Evolutionary conservation across 2,888 invertebrate genomes (phyloP), one percentile per base, ranked within the genome.

Genomic region (Pecten maximus): DNA sequence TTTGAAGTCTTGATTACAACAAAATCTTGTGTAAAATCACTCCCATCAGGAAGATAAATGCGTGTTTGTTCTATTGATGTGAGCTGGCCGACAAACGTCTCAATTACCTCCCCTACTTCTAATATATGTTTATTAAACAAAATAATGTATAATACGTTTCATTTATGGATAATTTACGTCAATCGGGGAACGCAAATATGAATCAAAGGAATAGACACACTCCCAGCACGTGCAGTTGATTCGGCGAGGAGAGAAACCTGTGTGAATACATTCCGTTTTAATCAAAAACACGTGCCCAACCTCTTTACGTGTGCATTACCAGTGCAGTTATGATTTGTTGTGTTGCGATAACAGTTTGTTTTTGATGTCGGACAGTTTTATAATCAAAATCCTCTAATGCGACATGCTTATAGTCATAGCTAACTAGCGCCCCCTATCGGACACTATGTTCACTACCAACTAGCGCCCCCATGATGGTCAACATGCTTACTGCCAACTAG

Each of bases 181-280:
- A 74, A 10, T 35, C 28, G 6, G 23, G n/a, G 54, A 74, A 74
- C 1, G 28, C 12, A 74, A 28, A 2, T 74, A 35, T 35, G 74
- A 74, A 74, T 35, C 74, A 35, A 74, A 54, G 54, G 54, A 23
- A 54, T 0, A 2, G 19, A 8, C 54, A 23, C n/a, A 54, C 54
- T 54, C n/a, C 54, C 74, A 74, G 35, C 74, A 74, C 74, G 74
- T 74, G 74, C 15, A 74, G 35, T 35, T 74, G 74, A 35, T 74
- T 74, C 74, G 10, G 10, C 28, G 74, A 74, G 19, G 74, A 35
- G 28, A 10, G 74, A 74, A 74, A 74, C 74, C 74, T 74, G 74
- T 74, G 23, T 74, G 74, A 74, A 74, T 74, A 35, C 35, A 74
- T 74, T 74, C 28, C 74, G 10, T 28, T 28, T 74, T 0, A 12